phyloP scores from a whole-genome alignment of 2,888 invertebrate genomes.

The Spicauda simplicius region DNA sequence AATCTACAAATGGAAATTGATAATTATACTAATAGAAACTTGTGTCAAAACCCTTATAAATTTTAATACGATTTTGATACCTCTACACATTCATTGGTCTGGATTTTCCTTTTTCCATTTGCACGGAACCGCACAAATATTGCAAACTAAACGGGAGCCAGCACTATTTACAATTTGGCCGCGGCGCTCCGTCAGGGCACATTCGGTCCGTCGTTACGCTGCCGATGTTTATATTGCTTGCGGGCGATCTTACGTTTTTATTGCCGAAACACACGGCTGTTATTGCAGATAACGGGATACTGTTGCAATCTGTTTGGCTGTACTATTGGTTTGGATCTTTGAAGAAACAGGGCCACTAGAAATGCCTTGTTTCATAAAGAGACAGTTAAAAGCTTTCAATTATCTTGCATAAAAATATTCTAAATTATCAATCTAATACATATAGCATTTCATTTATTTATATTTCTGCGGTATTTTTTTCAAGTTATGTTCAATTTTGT shows the following conservation, averaged over 20 bases:
- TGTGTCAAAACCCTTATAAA: too few relatives aligned
- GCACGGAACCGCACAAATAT: conserved; percentile 80
- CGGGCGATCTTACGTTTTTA: conserved; percentile 56
- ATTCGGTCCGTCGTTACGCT: conserved; percentile 70
- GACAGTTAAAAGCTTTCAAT: too few relatives aligned
- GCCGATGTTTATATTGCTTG: conserved; percentile 73
- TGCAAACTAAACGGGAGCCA: conserved; percentile 80
- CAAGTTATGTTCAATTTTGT: too few relatives aligned
- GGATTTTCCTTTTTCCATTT: conserved; percentile 76
- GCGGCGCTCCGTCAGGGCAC: conserved; percentile 71
- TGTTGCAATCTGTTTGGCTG: conserved; percentile 11
- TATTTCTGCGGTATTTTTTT: too few relatives aligned
- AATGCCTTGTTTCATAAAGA: too few relatives aligned
- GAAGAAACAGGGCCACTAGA: neutral
- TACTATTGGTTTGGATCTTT: neutral
- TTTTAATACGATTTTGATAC: neutral
- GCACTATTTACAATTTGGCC: conserved; percentile 80
- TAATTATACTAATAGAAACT: too few relatives aligned
- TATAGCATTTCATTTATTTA: too few relatives aligned
- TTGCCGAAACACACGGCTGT: conserved; percentile 49
- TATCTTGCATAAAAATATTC: too few relatives aligned
- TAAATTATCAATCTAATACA: too few relatives aligned
- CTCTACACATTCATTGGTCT: conserved; percentile 49
- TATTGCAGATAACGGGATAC: conserved; percentile 28
- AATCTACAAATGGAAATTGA: too few relatives aligned